Percentiles rank a stretch among this genome's conserved stretches.
These are phyloP conservation scores for Sphaeridia pumilis DNA, from an alignment of 2,888 invertebrate genomes.

Conservation along the genomic window DNA sequence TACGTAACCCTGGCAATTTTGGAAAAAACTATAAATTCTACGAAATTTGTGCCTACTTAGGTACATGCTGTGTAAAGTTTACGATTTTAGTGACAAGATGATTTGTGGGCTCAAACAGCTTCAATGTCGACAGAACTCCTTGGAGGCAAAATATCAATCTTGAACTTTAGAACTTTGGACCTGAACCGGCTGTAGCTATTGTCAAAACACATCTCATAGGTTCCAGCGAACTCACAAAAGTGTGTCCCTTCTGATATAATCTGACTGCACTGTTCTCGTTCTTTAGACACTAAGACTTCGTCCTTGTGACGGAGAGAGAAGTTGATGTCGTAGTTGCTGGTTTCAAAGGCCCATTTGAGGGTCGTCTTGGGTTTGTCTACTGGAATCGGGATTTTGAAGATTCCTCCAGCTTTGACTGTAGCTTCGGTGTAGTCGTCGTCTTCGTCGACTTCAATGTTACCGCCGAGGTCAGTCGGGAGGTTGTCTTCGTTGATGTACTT, in stretches of 20 bases:
- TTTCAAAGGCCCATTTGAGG: slow-evolving; percentile 21
- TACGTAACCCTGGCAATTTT: too few species aligned
- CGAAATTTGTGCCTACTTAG: too few species aligned
- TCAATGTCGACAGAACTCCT: neutral
- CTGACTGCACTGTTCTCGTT: neutral
- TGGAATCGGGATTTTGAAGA: slow-evolving; percentile 15
- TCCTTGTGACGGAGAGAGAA: slow-evolving; percentile 12
- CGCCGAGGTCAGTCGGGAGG: slow-evolving; percentile 22
- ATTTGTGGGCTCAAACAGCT: neutral
- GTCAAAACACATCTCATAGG: slow-evolving; percentile 10
- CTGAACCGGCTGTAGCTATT: slow-evolving; percentile 11
- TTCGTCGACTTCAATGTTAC: neutral
- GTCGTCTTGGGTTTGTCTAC: slow-evolving; percentile 2
- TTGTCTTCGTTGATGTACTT: slow-evolving; percentile 16
- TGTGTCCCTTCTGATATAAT: slow-evolving; percentile 12
- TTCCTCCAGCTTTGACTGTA: slow-evolving; percentile 19
- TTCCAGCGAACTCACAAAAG: slow-evolving; percentile 17
- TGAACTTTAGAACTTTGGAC: slow-evolving; percentile 5
- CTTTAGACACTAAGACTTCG: neutral
- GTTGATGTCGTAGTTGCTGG: slow-evolving; percentile 21
- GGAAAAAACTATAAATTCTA: too few species aligned
- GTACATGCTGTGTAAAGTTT: too few species aligned
- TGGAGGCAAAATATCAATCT: slow-evolving; percentile 1
- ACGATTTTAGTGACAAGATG: too few species aligned
- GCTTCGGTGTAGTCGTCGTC: neutral